phyloP scores from a whole-genome alignment of 2,888 invertebrate species.

The Xestia ashworthii region DNA sequence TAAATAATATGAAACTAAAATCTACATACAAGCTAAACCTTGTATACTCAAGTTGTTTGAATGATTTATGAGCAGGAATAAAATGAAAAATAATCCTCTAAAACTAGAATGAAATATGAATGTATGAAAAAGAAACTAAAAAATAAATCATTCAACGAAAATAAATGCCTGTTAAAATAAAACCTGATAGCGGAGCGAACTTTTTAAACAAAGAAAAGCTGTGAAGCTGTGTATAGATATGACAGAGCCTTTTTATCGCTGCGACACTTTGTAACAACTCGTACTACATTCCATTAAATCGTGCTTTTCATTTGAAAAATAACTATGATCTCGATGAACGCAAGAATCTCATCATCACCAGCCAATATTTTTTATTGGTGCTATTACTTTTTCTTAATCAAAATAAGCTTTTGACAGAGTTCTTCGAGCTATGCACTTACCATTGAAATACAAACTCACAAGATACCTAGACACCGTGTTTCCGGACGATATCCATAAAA shows the following conservation, averaged over 20 bases:
- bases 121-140: background rate
- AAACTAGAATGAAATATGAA: background rate
- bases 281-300: constrained; percentile 7
- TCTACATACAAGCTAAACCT: background rate
- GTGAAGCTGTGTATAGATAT: background rate
- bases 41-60: background rate
- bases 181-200: background rate
- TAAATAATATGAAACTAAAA: background rate
- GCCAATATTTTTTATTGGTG: background rate
- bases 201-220: constrained; percentile 2
- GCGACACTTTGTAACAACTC: constrained; percentile 1
- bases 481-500: no score
- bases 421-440: background rate
- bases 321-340: background rate
- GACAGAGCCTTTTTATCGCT: constrained; percentile 15
- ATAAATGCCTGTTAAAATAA: constrained; percentile 16
- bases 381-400: background rate
- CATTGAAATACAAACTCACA: constrained; percentile 1
- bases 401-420: background rate
- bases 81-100: constrained; percentile 9
- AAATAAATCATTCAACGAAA: constrained; percentile 13
- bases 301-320: background rate
- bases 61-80: constrained; percentile 12
- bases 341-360: background rate
- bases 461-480: background rate